Evolutionary conservation across 2,888 invertebrate genomes (phyloP).

Genomic region (Yponomeuta evonymella): DNA sequence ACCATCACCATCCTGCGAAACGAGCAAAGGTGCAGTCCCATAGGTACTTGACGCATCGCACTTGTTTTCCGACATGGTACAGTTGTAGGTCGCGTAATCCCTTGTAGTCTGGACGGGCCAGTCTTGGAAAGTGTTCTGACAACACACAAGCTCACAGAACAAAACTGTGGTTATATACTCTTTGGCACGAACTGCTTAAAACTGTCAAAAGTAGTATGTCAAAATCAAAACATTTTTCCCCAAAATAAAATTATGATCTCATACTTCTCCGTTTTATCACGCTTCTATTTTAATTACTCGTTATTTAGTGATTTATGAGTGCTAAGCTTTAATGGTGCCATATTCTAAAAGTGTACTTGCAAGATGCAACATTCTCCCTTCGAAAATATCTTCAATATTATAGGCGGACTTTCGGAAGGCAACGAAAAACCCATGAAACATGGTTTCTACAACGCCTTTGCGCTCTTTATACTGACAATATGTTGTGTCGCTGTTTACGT

Average conservation of each 20-base stretch:
- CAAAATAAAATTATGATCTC: neutral
- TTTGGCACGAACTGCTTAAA: neutral
- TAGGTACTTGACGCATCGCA: too few species aligned
- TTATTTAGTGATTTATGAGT: neutral
- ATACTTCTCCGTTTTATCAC: neutral
- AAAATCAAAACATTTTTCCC: neutral
- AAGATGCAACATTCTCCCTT: slow-evolving; percentile 75
- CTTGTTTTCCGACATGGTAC: too few species aligned
- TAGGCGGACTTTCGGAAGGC: slow-evolving; percentile 82
- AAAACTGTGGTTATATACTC: too few species aligned
- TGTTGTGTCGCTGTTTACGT: slow-evolving; percentile 84
- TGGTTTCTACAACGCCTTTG: slow-evolving; percentile 92
- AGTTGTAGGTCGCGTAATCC: too few species aligned
- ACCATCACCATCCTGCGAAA: too few species aligned
- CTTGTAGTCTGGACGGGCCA: too few species aligned
- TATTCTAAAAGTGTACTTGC: slow-evolving; percentile 10
- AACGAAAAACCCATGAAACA: slow-evolving; percentile 94
- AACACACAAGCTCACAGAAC: too few species aligned
- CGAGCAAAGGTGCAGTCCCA: too few species aligned
- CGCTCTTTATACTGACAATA: slow-evolving; percentile 83
- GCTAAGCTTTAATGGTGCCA: neutral
- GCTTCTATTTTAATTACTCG: slow-evolving; percentile 6
- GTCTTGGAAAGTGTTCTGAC: too few species aligned
- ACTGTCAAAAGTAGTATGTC: neutral
- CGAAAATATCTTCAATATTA: slow-evolving; percentile 81